phyloP scores from a whole-genome alignment of 1,140 invertebrate genomes.

The Hyphantria cunea region DNA sequence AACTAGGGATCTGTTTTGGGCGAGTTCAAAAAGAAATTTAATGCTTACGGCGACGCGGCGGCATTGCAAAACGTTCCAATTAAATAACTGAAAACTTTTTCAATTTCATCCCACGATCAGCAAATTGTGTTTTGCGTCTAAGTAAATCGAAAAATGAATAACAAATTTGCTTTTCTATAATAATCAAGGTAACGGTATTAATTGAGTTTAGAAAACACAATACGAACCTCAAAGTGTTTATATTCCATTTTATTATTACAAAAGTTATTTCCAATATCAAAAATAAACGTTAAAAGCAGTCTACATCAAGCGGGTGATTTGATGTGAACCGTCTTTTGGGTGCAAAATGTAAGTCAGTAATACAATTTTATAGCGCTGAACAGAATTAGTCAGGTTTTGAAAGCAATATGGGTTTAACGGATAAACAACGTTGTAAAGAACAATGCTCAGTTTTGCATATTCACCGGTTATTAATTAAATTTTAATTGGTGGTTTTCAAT shows the following conservation, averaged over 20 bases:
- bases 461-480: slow-evolving; percentile 73
- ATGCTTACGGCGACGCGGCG: slow-evolving; percentile 42
- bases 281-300: slow-evolving; percentile 13
- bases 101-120: slow-evolving; percentile 70
- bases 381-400: slow-evolving; percentile 49
- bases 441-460: slow-evolving; percentile 68
- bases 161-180: slow-evolving; percentile 68
- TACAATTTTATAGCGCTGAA: slow-evolving; percentile 36
- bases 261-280: slow-evolving; percentile 19
- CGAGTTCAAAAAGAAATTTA: slow-evolving; percentile 53
- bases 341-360: slow-evolving; percentile 5
- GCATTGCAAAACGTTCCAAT: slow-evolving; percentile 56
- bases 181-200: slow-evolving; percentile 65
- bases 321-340: slow-evolving; percentile 14
- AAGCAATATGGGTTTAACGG: slow-evolving; percentile 63
- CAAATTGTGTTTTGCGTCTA: slow-evolving; percentile 77
- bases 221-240: slow-evolving; percentile 32
- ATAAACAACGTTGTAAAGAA: slow-evolving; percentile 44
- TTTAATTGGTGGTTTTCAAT: slow-evolving; percentile 60
- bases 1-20: slow-evolving; percentile 11
- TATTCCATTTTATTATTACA: slow-evolving; percentile 38
- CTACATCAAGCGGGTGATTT: slow-evolving; percentile 6
- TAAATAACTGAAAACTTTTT: slow-evolving; percentile 79
- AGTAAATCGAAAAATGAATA: slow-evolving; percentile 77
- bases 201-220: slow-evolving; percentile 51